Evolutionary conservation across 1,140 invertebrate genomes (phyloP), one percentile per base, ranked within the genome.

Genomic region (Thaumatotibia leucotreta): DNA sequence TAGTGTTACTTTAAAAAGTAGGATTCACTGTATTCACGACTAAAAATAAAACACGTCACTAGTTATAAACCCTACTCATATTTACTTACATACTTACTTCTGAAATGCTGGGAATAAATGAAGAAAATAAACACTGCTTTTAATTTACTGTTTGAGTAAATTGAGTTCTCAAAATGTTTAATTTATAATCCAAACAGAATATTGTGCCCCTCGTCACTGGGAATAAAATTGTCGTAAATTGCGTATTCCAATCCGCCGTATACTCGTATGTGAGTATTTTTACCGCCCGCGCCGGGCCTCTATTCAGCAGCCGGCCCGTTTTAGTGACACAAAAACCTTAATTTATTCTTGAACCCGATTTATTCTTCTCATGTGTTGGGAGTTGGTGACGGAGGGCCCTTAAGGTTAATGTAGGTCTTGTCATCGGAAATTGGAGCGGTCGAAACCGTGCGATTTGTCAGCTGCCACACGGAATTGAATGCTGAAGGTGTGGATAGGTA

Each of bases 321-420:
- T 83, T 75, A 76, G 75, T 75, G 72, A 73, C 81, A 84, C 81
- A 84, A 88, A 86, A 79, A 83, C 82, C 77, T 85, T 88, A 86
- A 88, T 88, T 88, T 86, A 88, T 88, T 88, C 81, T 84, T 83
- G 80, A 83, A 84, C 76, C 67, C 75, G 80, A 84, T 86, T 88
- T 84, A 88, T 84, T 86, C 75, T 75, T 80, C 73, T 66, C 79
- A 67, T 82, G 77, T 74, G 76, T 76, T 77, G 72, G 70, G 73
- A 73, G 73, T 67, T 77, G 75, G 73, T 83, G 81, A 83, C 81
- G 81, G 81, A 83, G 81, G 74, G 72, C 72, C 73, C 81, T 83
- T 74, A 78, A 79, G 79, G 81, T 83, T 83, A 83, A 83, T 83
- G 76, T 78, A 78, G 81, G 81, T 77, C 74, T 85, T 84, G 85